A percentile compares a stretch with the other conserved stretches of the same genome.
Conservation (phyloP, 2,888 invertebrate genomes). For the Plebejus melissa region DNA sequence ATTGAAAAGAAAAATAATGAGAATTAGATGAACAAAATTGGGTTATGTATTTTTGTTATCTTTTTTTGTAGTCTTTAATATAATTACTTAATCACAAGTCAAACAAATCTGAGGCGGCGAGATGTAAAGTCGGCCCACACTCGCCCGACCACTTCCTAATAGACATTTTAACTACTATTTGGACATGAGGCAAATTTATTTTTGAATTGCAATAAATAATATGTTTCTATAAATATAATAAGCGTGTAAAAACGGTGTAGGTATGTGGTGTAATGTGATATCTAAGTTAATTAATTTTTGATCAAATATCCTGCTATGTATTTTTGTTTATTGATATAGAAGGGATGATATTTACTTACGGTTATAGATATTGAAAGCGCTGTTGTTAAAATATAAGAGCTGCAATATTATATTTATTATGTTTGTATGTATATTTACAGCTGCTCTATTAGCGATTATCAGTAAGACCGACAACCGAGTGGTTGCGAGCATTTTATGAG, state of each 20-base stretch:
- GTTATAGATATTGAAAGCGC: neutral
- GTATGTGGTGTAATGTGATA: no score
- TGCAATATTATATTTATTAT: neutral
- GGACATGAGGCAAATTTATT: neutral
- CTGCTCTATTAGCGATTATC: neutral
- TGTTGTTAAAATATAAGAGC: neutral
- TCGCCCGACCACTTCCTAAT: neutral
- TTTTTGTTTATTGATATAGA: no score
- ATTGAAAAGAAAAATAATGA: neutral
- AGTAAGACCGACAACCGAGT: neutral
- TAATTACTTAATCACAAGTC: neutral
- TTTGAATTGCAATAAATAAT: conserved; percentile 3
- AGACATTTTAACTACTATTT: conserved; percentile 21
- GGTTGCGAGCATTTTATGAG: neutral
- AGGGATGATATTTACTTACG: neutral
- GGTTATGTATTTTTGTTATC: neutral
- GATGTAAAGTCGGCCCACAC: neutral
- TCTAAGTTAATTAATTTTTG: no score
- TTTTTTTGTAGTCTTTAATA: neutral
- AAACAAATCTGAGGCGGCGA: neutral
- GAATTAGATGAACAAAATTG: neutral
- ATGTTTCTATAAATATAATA: neutral
- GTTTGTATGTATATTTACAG: neutral
- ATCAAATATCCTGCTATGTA: no score
- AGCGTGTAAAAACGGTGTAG: neutral